A percentile compares a stretch with the other conserved stretches of the same genome.
Evolutionary conservation across 1,140 invertebrate genomes (phyloP).

Genomic region (Araneus ventricosus): DNA sequence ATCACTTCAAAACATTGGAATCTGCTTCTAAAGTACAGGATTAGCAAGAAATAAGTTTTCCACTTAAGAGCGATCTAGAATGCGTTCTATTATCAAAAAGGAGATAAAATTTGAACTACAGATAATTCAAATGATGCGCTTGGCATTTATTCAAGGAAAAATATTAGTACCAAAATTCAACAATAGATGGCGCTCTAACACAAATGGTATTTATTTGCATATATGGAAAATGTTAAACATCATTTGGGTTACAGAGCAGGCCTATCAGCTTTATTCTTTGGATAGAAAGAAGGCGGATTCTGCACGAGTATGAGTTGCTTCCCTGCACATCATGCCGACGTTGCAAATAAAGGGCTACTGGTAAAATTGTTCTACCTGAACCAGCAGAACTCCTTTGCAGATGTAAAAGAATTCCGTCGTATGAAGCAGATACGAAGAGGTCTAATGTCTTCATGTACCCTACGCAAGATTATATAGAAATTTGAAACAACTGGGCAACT

Average conservation of each 20-base stretch:
- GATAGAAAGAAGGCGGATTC: background rate
- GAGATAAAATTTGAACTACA: background rate
- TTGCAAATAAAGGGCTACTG: background rate
- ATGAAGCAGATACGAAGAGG: background rate
- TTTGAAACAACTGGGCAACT: conserved; percentile 12
- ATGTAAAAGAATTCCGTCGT: background rate
- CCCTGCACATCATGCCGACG: background rate
- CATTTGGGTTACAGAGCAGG: background rate
- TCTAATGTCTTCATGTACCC: background rate
- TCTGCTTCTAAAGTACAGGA: background rate
- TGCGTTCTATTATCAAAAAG: background rate
- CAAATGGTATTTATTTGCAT: background rate
- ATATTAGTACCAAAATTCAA: background rate
- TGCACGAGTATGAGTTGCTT: background rate
- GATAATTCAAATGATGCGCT: background rate
- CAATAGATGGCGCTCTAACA: background rate
- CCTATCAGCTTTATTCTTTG: background rate
- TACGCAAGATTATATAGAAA: background rate
- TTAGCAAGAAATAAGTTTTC: background rate
- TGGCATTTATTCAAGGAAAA: background rate
- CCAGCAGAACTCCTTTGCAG: background rate
- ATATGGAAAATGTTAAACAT: background rate
- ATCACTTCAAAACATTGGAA: too few species aligned
- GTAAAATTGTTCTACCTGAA: background rate
- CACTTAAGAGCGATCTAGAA: background rate